Evolutionary conservation across 1,140 invertebrate species (phyloP).

Genomic region (Drosophila murphyi): DNA sequence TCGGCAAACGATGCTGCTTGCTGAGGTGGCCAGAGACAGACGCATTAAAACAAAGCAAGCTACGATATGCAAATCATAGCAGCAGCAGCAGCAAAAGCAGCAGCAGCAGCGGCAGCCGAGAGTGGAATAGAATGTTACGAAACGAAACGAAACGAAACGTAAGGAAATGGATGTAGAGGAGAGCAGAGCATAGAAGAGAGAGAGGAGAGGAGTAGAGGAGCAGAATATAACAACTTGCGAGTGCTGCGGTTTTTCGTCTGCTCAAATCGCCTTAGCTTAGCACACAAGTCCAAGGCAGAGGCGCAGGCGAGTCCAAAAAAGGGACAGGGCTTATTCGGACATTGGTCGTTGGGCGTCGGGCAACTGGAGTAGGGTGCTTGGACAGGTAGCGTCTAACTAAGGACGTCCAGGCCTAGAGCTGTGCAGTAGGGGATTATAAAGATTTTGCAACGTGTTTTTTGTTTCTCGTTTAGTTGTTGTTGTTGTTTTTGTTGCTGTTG

Average conservation of each 20-base stretch:
- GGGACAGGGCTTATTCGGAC: conserved; percentile 15
- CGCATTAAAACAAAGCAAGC: conserved; percentile 79
- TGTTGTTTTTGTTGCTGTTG: background rate
- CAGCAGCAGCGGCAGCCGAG: conserved; percentile 52
- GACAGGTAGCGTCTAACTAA: conserved; percentile 44
- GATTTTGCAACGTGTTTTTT: conserved; percentile 13
- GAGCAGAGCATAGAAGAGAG: conserved; percentile 11
- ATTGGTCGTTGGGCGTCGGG: too few species aligned
- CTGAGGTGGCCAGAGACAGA: conserved; percentile 32
- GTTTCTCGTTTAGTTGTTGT: background rate
- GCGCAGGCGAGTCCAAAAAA: conserved; percentile 55
- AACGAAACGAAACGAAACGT: conserved; percentile 41
- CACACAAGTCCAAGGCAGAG: conserved; percentile 54
- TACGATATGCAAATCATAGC: conserved; percentile 81
- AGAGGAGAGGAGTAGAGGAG: conserved; percentile 1
- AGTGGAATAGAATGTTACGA: background rate
- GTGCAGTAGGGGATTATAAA: conserved; percentile 61
- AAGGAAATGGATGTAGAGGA: conserved; percentile 63
- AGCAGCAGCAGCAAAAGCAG: conserved; percentile 45
- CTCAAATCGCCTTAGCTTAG: conserved; percentile 77
- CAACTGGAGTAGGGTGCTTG: conserved; percentile 24
- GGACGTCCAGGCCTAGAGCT: conserved; percentile 19
- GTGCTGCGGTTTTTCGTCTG: conserved; percentile 77
- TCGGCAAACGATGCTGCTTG: conserved; percentile 33
- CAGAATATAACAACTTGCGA: conserved; percentile 73